Conservation (phyloP, 1,140 invertebrate species). For the Penaeus japonicus region DNA sequence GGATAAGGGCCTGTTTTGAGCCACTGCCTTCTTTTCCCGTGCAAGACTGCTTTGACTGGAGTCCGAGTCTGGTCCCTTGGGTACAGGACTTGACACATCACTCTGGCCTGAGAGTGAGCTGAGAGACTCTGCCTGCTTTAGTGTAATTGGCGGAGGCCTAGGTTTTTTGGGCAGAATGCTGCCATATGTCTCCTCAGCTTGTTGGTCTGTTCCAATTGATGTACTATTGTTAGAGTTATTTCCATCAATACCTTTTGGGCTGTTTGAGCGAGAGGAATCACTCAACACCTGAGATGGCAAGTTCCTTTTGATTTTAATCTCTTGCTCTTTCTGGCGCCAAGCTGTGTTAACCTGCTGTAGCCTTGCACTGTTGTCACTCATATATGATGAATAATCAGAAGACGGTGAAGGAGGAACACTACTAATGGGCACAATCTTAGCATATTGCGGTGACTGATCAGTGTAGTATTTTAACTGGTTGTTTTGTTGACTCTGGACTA, state of each 20-base stretch:
- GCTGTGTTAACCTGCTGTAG: slow-evolving; percentile 44
- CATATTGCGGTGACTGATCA: slow-evolving; percentile 41
- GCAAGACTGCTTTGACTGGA: slow-evolving; percentile 52
- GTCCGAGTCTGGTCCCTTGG: slow-evolving; percentile 42
- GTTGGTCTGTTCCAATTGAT: not conserved
- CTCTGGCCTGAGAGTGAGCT: slow-evolving; percentile 62
- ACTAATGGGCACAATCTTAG: slow-evolving; percentile 37
- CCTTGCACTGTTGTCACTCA: slow-evolving; percentile 49
- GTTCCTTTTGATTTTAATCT: slow-evolving; percentile 67
- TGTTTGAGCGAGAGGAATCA: slow-evolving; percentile 58
- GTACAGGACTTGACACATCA: slow-evolving; percentile 58
- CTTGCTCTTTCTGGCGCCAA: slow-evolving; percentile 44
- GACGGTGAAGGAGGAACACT: slow-evolving; percentile 49
- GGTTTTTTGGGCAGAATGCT: slow-evolving; percentile 26
- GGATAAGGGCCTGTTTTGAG: slow-evolving; percentile 60
- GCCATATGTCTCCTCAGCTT: slow-evolving; percentile 20
- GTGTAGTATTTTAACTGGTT: slow-evolving; percentile 30
- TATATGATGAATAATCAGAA: slow-evolving; percentile 54
- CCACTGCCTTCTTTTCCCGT: slow-evolving; percentile 58
- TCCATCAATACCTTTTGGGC: slow-evolving; percentile 43
- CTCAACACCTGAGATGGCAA: slow-evolving; percentile 13
- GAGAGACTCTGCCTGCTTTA: slow-evolving; percentile 61
- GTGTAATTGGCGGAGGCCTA: slow-evolving; percentile 40
- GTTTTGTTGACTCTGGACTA: not conserved
- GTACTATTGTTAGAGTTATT: not conserved